Base-by-base conservation (phyloP, 1,140 invertebrate genomes). In the Antheraea pernyi region DNA sequence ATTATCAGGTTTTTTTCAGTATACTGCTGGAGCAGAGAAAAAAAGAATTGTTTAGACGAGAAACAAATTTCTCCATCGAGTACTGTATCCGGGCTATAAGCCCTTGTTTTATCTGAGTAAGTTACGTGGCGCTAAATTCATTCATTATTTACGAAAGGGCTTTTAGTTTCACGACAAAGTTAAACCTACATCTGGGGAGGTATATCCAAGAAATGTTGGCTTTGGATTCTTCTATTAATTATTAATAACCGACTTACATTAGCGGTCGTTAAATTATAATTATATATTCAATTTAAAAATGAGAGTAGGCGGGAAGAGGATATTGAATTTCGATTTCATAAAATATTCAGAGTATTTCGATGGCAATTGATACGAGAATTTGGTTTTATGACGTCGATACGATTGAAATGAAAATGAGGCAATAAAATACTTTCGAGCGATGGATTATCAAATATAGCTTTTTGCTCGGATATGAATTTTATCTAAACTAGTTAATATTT, bases 71-170 rank as follows among this genome's bases (percentile, higher is more conserved):
- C n/a, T n/a, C n/a, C n/a, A n/a, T n/a, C n/a, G n/a, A n/a, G n/a
- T n/a, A n/a, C n/a, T n/a, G n/a, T n/a, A n/a, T n/a, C n/a, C n/a
- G n/a, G n/a, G n/a, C n/a, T n/a, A n/a, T n/a, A n/a, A n/a, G n/a
- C n/a, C n/a, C n/a, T n/a, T n/a, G n/a, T n/a, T n/a, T n/a, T n/a
- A n/a, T n/a, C n/a, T n/a, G n/a, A n/a, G n/a, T n/a, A n/a, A n/a
- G n/a, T n/a, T n/a, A n/a, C n/a, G n/a, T n/a, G n/a, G n/a, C n/a
- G n/a, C n/a, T n/a, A n/a, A n/a, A n/a, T n/a, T 67, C 22, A 59
- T 67, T 59, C 22, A 59, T 67, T 67, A 67, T 67, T 67, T 67
- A 67, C 65, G 65, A 59, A 37, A 67, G 48, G 48, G 59, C 65
- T 59, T 67, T 67, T 59, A 59, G 48, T 59, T 67, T 67, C 53